phyloP scores from a whole-genome alignment of 2,888 invertebrate genomes.

The Melanchra persicariae region DNA sequence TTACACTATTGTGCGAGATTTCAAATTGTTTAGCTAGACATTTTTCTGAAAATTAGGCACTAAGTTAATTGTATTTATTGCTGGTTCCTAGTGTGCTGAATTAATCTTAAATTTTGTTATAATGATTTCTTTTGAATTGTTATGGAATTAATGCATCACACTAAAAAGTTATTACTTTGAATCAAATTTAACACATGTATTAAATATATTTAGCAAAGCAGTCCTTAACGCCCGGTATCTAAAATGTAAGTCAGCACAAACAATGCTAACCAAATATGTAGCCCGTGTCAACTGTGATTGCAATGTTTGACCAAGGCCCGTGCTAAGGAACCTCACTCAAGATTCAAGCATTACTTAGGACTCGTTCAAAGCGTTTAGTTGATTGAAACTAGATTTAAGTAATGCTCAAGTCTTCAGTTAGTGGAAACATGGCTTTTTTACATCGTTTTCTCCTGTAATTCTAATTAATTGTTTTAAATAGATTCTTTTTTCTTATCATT shows the following conservation, averaged over 20 bases:
- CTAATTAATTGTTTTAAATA: no score
- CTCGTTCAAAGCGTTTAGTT: background rate
- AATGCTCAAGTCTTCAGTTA: background rate
- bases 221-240: background rate
- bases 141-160: background rate
- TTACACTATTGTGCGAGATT: conserved; percentile 20
- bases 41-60: conserved; percentile 2
- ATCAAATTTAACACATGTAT: background rate
- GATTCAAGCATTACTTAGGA: background rate
- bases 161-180: background rate
- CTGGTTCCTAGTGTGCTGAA: background rate
- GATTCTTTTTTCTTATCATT: no score
- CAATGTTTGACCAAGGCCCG: background rate
- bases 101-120: background rate
- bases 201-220: background rate
- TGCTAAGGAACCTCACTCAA: background rate
- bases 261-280: background rate
- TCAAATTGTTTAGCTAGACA: background rate
- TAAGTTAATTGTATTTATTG: background rate
- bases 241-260: background rate
- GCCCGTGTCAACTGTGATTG: background rate
- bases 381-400: background rate
- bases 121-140: background rate
- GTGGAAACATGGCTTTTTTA: no score
- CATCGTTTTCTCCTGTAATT: no score